Evolutionary conservation across 2,888 invertebrate genomes (phyloP).

Genomic region (Spatulosminthurus flaviceps): DNA sequence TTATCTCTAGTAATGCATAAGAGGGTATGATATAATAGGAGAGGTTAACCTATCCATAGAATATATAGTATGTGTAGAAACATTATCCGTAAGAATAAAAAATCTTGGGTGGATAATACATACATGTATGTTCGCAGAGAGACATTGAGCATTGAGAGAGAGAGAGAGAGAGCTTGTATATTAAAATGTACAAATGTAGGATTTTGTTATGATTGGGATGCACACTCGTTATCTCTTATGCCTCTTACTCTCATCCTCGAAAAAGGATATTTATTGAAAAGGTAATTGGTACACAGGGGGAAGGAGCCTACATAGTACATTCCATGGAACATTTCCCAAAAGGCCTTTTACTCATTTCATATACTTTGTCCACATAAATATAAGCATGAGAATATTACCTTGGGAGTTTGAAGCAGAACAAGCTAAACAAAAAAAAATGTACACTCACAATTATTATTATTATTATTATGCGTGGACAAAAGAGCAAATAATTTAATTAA

Average conservation of each 20-base stretch:
- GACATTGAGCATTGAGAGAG: too few relatives aligned
- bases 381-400: background rate
- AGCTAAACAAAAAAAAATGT: too few relatives aligned
- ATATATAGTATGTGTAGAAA: too few relatives aligned
- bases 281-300: constrained; percentile 29
- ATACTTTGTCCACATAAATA: background rate
- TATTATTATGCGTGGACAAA: background rate
- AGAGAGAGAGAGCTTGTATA: background rate
- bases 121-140: too few relatives aligned
- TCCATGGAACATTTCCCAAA: background rate
- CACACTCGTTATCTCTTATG: constrained; percentile 32
- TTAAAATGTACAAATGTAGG: background rate
- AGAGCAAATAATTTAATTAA: constrained; percentile 7
- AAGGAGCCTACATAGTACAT: constrained; percentile 1
- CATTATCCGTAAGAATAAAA: too few relatives aligned
- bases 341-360: background rate
- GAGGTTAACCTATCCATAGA: background rate
- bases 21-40: too few relatives aligned
- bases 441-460: too few relatives aligned
- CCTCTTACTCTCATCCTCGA: constrained; percentile 18
- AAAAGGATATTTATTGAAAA: constrained; percentile 38
- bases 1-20: background rate
- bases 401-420: too few relatives aligned
- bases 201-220: constrained; percentile 29
- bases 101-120: too few relatives aligned